Conservation (phyloP, 2,797 vertebrate species). For the Gastrophryne carolinensis region DNA sequence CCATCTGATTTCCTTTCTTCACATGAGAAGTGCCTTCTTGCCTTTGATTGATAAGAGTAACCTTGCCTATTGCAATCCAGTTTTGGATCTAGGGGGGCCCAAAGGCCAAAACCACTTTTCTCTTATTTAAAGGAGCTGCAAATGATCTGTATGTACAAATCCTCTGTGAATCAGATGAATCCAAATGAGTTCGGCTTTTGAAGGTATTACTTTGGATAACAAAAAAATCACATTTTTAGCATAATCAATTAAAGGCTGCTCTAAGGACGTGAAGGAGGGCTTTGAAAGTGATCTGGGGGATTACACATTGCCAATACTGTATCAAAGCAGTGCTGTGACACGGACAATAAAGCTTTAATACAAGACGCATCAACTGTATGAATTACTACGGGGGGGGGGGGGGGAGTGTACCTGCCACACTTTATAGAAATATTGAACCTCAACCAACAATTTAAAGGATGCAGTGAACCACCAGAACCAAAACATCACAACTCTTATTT, state of each 20-base stretch:
- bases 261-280: conserved; percentile 53
- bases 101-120: conserved; percentile 9
- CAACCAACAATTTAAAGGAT: too few species aligned
- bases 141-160: conserved; percentile 45
- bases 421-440: too few species aligned
- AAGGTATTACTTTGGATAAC: conserved; percentile 53
- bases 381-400: not conserved
- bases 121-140: conserved; percentile 34
- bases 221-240: conserved; percentile 46
- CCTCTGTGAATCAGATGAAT: conserved; percentile 45
- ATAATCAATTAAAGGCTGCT: conserved; percentile 55
- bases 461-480: too few species aligned
- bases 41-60: conserved; percentile 38
- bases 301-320: conserved; percentile 50
- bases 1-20: conserved; percentile 29
- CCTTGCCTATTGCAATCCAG: conserved; percentile 38
- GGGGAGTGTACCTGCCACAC: too few species aligned
- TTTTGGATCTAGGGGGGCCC: not conserved
- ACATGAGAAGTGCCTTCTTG: conserved; percentile 45
- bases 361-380: conserved; percentile 25
- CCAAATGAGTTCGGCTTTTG: conserved; percentile 49
- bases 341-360: conserved; percentile 16
- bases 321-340: conserved; percentile 27
- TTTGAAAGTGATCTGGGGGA: conserved; percentile 51
- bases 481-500: too few species aligned